Evolutionary conservation across 2,797 vertebrate species (phyloP).

Genomic region (Setipinna tenuifilis): DNA sequence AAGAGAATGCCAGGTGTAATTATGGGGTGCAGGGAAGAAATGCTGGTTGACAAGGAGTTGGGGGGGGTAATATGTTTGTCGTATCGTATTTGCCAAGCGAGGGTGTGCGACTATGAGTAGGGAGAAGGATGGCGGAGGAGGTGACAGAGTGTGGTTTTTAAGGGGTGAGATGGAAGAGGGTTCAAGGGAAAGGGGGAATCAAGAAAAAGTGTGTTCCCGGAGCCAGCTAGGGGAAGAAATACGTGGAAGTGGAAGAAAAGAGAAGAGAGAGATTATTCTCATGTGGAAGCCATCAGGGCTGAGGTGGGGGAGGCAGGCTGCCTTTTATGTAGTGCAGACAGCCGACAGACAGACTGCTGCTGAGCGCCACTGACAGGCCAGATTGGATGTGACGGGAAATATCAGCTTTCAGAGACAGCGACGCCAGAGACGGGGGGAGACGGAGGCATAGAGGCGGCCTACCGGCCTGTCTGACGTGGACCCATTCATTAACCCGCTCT

Average conservation of each 20-base stretch:
- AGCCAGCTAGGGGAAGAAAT: conserved; percentile 32
- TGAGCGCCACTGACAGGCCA: conserved; percentile 33
- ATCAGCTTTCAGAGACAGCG: conserved; percentile 47
- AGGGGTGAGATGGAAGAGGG: not conserved
- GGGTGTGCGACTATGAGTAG: conserved; percentile 55
- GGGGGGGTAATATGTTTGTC: conserved; percentile 62
- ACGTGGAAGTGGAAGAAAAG: not conserved
- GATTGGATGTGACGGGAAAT: conserved; percentile 51
- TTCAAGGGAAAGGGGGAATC: not conserved
- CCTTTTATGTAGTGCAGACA: conserved; percentile 41
- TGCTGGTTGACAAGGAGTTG: conserved; percentile 51
- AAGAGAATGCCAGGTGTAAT: conserved; percentile 57
- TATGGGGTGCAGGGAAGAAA: conserved; percentile 56
- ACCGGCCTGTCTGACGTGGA: conserved; percentile 22
- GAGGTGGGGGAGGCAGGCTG: conserved; percentile 25
- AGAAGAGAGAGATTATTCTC: conserved; percentile 35
- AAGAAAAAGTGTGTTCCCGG: not conserved
- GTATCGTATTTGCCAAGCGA: conserved; percentile 59
- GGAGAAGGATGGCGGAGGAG: conserved; percentile 27
- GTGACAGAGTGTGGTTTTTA: conserved; percentile 16
- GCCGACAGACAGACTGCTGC: conserved; percentile 12
- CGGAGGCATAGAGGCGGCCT: not conserved
- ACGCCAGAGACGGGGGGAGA: conserved; percentile 33
- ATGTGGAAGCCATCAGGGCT: conserved; percentile 25
- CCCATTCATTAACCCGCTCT: conserved; percentile 35